These are phyloP conservation scores for Gallinago paraguaiae DNA, from an alignment of 2,113 vertebrate species.

Conservation along the genomic window DNA sequence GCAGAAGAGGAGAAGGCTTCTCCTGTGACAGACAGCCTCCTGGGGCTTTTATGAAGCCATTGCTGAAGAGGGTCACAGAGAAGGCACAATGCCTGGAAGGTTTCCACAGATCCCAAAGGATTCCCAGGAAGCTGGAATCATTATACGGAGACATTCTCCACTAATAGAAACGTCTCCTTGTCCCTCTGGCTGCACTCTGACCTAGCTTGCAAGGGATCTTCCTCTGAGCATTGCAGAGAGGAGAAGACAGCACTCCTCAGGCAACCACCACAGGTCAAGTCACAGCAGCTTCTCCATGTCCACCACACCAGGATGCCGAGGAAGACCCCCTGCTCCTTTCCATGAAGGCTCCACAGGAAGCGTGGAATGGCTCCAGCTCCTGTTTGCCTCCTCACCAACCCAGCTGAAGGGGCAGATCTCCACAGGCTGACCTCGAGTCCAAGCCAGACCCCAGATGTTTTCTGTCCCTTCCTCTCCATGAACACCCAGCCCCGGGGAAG, in stretches of 20 bases:
- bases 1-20: not conserved
- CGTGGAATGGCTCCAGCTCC: not conserved
- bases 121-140: not conserved
- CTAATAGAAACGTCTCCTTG: not conserved
- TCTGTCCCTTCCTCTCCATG: not conserved
- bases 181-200: not conserved
- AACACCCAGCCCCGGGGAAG: not conserved
- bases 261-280: not conserved
- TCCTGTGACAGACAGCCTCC: not conserved
- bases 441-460: not conserved
- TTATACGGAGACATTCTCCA: not conserved
- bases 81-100: not conserved
- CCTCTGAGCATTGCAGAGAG: not conserved
- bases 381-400: not conserved
- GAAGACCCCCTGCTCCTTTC: not conserved
- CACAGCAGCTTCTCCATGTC: not conserved
- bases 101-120: not conserved
- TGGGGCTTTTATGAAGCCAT: not conserved
- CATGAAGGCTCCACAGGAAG: not conserved
- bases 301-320: rapidly evolving
- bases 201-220: not conserved
- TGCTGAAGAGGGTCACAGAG: not conserved
- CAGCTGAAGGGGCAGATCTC: not conserved
- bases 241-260: not conserved
- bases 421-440: not conserved